Base-by-base conservation (phyloP, 2,113 vertebrate genomes). In the Tetrao urogallus region DNA sequence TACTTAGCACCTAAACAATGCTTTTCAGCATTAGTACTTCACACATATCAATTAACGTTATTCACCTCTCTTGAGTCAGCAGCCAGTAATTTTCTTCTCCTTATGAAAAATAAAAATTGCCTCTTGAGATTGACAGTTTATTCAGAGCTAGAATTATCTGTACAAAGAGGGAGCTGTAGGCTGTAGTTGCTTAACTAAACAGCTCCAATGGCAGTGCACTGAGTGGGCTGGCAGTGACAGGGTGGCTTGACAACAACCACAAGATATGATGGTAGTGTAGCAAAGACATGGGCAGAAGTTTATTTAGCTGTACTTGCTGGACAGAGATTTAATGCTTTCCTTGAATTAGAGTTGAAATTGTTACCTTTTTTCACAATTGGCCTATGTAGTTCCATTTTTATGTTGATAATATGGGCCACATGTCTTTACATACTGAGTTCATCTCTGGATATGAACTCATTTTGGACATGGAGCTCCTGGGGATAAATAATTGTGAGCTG, bases 61-160 rank as follows among this genome's bases (percentile, higher is more conserved):
- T 65, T 94, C 85, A 84, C 88, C 83, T 96, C 86, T 42, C 87
- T 79, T 47, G 66, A 54, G 90, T 90, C 67, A 86, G 78, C 82
- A 93, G 48, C 91, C 56, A 0, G 90, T 96, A 85, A 94, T 91
- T 95, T 96, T 85, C 88, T 57, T 95, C 56, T 52, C 67, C 60
- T 88, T 56, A 48, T 76, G 77, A 77, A 60, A 82, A 54, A 77
- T 95, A 85, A 94, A 96, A 95, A 95, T 95, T 97, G 96, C 86
- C 45, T 30, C 83, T 65, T 89, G 75, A 92, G 96, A 96, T 72
- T 97, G 97, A 96, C 95, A 79, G 90, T 71, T 95, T 97, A 78
- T 89, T 94, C 94, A 97, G 95, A 93, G 91, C 94, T 97, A 85
- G 95, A 97, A 98, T 97, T 97, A 97, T 93, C 93, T 78, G 47